A percentile compares a stretch with the other conserved stretches of the same genome.
Conservation (phyloP, 2,113 vertebrate genomes). For the Platysternon megacephalum region DNA sequence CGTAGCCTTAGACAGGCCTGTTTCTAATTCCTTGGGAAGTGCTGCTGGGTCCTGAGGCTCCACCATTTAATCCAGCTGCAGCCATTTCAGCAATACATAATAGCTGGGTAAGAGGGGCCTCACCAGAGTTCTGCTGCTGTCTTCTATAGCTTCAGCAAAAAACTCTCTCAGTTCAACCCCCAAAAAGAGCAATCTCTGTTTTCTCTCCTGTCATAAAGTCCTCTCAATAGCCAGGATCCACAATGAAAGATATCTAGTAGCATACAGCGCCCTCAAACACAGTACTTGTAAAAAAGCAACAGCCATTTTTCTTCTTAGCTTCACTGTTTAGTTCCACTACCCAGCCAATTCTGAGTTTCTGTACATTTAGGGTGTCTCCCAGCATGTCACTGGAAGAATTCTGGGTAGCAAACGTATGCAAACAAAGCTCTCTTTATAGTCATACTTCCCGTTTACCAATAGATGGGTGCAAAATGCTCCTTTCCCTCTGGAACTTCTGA, state of each 20-base stretch:
- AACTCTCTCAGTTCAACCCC: neutral
- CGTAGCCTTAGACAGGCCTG: neutral
- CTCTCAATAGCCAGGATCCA: neutral
- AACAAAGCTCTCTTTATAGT: neutral
- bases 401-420: neutral
- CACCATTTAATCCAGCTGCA: neutral
- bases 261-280: neutral
- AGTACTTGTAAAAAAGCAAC: neutral
- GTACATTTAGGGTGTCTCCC: neutral
- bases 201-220: neutral
- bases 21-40: neutral
- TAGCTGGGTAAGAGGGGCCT: neutral
- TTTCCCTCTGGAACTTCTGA: neutral
- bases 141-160: neutral
- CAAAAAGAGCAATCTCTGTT: neutral
- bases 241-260: neutral
- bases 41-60: neutral
- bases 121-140: neutral
- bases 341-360: neutral
- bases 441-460: neutral
- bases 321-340: neutral
- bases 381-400: neutral
- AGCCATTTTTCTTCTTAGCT: neutral
- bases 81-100: neutral
- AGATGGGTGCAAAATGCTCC: neutral